Conservation (phyloP, 2,888 invertebrate genomes). For the Zaprionus bogoriensis region DNA sequence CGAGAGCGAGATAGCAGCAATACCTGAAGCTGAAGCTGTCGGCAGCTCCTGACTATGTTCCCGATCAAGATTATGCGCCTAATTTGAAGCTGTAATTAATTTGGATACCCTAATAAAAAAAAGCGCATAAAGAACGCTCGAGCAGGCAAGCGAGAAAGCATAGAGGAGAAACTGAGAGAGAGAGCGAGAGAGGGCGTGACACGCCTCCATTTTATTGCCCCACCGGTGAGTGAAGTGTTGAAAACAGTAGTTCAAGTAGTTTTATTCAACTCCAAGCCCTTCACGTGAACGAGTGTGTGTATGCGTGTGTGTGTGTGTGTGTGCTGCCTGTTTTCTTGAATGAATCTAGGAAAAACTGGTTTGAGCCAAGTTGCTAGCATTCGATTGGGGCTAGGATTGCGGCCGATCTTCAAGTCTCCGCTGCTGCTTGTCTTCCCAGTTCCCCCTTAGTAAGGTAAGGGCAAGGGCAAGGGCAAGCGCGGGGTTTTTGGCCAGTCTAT, state of each 20-base stretch:
- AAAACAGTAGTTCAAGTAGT: constrained; percentile 77
- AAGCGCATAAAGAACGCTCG: constrained; percentile 45
- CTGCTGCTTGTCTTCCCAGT: no score
- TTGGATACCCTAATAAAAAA: constrained; percentile 80
- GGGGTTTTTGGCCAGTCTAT: not conserved
- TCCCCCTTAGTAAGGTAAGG: not conserved
- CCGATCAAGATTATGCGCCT: constrained; percentile 79
- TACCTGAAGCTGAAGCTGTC: constrained; percentile 20
- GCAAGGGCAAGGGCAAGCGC: not conserved
- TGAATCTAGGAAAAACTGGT: constrained; percentile 74
- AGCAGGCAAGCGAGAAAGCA: constrained; percentile 22
- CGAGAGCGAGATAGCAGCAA: constrained; percentile 2
- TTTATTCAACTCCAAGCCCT: constrained; percentile 49
- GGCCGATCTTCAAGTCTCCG: constrained; percentile 44
- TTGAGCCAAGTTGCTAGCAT: constrained; percentile 52
- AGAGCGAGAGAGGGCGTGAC: constrained; percentile 51
- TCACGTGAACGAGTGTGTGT: constrained; percentile 20
- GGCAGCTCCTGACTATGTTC: constrained; percentile 42
- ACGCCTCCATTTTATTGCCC: constrained; percentile 74
- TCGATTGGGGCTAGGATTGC: constrained; percentile 57
- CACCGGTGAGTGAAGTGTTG: constrained; percentile 78
- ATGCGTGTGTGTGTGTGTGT: constrained; percentile 19
- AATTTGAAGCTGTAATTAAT: constrained; percentile 81
- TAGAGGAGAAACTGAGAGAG: constrained; percentile 3
- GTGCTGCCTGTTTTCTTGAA: constrained; percentile 72